These are phyloP conservation scores for Montipora capitata DNA, from an alignment of 92 coral and sea anemone genomes.

Conservation along the genomic window DNA sequence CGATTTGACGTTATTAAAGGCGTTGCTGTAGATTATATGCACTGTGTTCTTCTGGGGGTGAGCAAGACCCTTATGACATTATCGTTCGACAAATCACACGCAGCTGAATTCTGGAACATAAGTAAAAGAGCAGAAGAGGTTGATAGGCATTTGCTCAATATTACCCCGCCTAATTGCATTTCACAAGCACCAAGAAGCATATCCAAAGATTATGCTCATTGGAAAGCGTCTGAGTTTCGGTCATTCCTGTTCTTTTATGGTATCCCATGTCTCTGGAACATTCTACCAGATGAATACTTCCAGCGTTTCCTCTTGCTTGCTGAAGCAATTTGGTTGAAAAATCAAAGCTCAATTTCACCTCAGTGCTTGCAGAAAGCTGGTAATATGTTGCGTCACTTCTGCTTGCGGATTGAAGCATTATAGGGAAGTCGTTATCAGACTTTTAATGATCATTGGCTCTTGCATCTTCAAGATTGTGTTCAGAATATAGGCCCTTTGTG, in stretches of 20 bases:
- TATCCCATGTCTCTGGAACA: slow-evolving; percentile 80
- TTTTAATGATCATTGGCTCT: slow-evolving; percentile 73
- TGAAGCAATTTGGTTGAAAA: slow-evolving; percentile 74
- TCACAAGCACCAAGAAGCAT: slow-evolving; percentile 79
- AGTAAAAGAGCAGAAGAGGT: slow-evolving; percentile 60
- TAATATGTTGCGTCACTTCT: slow-evolving; percentile 70
- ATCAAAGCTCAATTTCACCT: slow-evolving; percentile 64
- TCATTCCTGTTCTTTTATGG: slow-evolving; percentile 82
- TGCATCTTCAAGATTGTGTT: slow-evolving; percentile 80
- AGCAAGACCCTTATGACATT: slow-evolving; percentile 71
- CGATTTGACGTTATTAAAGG: slow-evolving; percentile 80
- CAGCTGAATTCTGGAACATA: slow-evolving; percentile 63
- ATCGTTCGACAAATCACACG: slow-evolving; percentile 78
- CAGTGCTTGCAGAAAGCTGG: slow-evolving; percentile 42
- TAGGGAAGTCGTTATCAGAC: slow-evolving; percentile 78
- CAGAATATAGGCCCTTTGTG: slow-evolving; percentile 79
- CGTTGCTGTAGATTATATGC: slow-evolving; percentile 81
- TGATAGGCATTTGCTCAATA: slow-evolving; percentile 59
- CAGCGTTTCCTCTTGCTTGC: slow-evolving; percentile 76
- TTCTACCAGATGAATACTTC: slow-evolving; percentile 80
- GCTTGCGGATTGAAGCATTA: slow-evolving; percentile 73
- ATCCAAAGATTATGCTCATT: slow-evolving; percentile 59
- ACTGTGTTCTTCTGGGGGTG: slow-evolving; percentile 76
- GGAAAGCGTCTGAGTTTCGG: slow-evolving; percentile 83
- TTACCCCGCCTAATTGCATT: slow-evolving; percentile 79